Percentiles rank a stretch among this genome's conserved stretches.
These are phyloP conservation scores for Aphelenchoides fujianensis DNA, from an alignment of 1,140 invertebrate genomes.

Conservation along the genomic window DNA sequence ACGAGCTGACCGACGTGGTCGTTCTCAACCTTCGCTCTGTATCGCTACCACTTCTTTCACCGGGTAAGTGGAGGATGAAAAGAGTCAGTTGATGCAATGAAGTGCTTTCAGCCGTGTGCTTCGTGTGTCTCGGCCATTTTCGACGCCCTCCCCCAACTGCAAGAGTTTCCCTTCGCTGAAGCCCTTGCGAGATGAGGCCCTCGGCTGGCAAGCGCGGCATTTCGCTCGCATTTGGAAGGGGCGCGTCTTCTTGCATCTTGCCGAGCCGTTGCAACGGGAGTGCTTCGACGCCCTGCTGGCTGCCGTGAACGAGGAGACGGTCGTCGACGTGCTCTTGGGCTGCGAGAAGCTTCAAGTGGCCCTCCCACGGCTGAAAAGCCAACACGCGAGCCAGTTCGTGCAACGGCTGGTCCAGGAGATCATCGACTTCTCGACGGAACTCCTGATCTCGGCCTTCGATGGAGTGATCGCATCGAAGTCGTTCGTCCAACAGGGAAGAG, in stretches of 20 bases:
- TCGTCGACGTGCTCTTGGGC: constrained; percentile 54
- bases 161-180: constrained; percentile 23
- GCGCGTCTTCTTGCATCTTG: constrained; percentile 54
- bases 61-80: constrained; percentile 30
- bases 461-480: constrained; percentile 49
- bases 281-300: constrained; percentile 51
- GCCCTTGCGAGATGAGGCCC: constrained; percentile 33
- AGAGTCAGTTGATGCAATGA: constrained; percentile 10
- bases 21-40: constrained; percentile 45
- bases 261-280: constrained; percentile 53
- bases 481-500: constrained; percentile 51
- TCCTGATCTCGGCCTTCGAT: constrained; percentile 50
- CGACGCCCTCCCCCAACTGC: constrained; percentile 48
- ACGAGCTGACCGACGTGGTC: constrained; percentile 48
- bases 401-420: constrained; percentile 44
- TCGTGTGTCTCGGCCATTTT: constrained; percentile 58
- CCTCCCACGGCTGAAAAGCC: constrained; percentile 47
- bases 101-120: constrained; percentile 52
- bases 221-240: constrained; percentile 61
- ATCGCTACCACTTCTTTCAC: constrained; percentile 57
- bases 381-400: constrained; percentile 43
- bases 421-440: constrained; percentile 55
- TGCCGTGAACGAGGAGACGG: constrained; percentile 50
- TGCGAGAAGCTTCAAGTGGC: constrained; percentile 55
- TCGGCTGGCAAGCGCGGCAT: constrained; percentile 53